phyloP scores from a whole-genome alignment of 2,797 vertebrate genomes.

The Pogoniulus pusillus region DNA sequence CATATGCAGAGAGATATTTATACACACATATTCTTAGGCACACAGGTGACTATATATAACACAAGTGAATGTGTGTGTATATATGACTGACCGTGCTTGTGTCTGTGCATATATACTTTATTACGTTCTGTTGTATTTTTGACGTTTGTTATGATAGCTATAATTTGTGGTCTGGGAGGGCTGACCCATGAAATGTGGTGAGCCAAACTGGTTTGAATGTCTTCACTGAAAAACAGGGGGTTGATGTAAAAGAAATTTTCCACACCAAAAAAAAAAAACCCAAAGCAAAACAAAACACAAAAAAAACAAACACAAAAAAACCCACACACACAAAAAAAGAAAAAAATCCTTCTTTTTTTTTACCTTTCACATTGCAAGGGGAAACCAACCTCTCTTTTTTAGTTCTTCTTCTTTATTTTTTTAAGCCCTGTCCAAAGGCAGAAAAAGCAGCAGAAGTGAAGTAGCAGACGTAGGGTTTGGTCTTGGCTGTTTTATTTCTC shows the following conservation, averaged over 20 bases:
- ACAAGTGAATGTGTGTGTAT: not conserved
- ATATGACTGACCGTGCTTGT: not conserved
- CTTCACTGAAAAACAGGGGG: slow-evolving; percentile 25
- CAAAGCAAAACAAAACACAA: no score
- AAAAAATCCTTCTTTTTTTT: not conserved
- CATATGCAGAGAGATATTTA: not conserved
- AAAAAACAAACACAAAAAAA: no score
- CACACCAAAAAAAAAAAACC: not conserved
- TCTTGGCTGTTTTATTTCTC: slow-evolving; percentile 29
- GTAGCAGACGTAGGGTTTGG: not conserved
- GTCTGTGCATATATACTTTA: slow-evolving; percentile 9
- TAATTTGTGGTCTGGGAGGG: slow-evolving; percentile 59
- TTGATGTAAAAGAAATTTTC: not conserved
- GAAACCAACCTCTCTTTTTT: not conserved
- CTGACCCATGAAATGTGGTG: slow-evolving; percentile 34
- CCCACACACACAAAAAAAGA: no score
- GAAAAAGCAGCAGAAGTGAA: slow-evolving; percentile 27
- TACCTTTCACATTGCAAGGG: not conserved
- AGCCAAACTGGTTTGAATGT: not conserved
- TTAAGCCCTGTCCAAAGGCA: not conserved
- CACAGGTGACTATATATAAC: not conserved
- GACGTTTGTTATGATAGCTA: slow-evolving; percentile 39
- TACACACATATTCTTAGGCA: not conserved
- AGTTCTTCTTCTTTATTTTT: no score
- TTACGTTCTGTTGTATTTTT: slow-evolving; percentile 47